phyloP scores from a whole-genome alignment of 2,113 vertebrate species.

The Opisthocomus hoazin region DNA sequence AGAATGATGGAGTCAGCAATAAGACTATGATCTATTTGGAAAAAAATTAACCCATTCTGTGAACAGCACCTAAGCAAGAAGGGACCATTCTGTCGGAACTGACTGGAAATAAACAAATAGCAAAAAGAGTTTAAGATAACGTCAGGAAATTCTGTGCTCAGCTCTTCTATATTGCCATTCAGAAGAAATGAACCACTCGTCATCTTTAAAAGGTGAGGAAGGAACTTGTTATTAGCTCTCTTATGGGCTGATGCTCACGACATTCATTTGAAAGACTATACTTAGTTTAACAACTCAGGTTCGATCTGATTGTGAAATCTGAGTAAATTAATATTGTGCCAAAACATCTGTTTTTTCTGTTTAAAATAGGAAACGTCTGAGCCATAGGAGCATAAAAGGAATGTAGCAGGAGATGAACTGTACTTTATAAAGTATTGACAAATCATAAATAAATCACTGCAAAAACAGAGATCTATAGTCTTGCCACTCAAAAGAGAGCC shows the following conservation, averaged over 20 bases:
- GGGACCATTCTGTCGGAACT: neutral
- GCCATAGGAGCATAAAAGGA: neutral
- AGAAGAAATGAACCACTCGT: neutral
- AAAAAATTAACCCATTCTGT: slow-evolving; percentile 11
- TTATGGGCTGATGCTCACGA: neutral
- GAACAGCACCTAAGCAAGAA: neutral
- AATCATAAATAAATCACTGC: neutral
- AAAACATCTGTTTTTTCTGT: neutral
- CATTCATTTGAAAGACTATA: neutral
- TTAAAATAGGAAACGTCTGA: neutral
- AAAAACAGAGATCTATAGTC: neutral
- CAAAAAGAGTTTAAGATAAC: neutral
- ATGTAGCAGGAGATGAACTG: neutral
- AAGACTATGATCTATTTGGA: neutral
- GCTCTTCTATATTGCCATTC: neutral
- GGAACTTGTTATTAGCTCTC: neutral
- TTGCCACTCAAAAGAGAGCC: neutral
- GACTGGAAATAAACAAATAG: neutral
- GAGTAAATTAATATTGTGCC: neutral
- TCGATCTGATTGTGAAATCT: neutral
- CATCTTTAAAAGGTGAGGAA: neutral
- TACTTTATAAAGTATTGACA: neutral
- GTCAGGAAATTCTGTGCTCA: neutral
- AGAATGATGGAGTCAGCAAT: neutral
- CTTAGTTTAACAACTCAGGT: neutral